phyloP scores from a whole-genome alignment of 2,113 vertebrate species.

The Rhea pennata region DNA sequence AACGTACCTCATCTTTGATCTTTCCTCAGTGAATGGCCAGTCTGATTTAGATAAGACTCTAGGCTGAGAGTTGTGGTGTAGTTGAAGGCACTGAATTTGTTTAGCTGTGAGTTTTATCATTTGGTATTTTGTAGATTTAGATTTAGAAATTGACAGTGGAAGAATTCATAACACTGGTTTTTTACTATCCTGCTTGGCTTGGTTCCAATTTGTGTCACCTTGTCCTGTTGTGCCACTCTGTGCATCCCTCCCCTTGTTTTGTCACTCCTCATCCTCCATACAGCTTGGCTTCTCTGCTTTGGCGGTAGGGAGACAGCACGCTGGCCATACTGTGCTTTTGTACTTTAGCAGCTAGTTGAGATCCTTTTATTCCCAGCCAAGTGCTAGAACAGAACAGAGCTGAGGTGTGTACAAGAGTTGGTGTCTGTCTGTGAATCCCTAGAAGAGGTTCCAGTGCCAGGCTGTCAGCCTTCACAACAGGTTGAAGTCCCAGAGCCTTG shows the following conservation, averaged over 20 bases:
- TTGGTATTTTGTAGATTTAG: neutral
- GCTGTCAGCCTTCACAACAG: neutral
- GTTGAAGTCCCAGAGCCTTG: neutral
- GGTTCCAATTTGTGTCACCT: neutral
- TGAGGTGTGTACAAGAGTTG: neutral
- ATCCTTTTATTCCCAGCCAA: neutral
- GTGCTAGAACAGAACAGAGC: neutral
- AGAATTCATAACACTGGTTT: neutral
- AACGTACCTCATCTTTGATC: accelerated
- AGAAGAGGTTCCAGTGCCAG: neutral
- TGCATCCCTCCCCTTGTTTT: neutral
- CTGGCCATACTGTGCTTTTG: neutral
- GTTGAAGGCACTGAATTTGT: neutral
- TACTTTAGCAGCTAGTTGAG: neutral
- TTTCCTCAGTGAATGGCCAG: neutral
- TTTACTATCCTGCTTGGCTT: neutral
- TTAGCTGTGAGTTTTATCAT: neutral
- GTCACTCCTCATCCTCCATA: neutral
- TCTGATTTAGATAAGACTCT: neutral
- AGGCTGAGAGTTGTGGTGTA: accelerated
- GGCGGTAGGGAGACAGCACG: neutral
- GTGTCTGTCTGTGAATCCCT: neutral
- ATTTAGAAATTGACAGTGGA: neutral
- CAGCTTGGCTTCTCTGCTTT: neutral
- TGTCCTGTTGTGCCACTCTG: neutral